Base-by-base conservation (phyloP, 2,888 invertebrate genomes). In the Drosophila melanosoma region DNA sequence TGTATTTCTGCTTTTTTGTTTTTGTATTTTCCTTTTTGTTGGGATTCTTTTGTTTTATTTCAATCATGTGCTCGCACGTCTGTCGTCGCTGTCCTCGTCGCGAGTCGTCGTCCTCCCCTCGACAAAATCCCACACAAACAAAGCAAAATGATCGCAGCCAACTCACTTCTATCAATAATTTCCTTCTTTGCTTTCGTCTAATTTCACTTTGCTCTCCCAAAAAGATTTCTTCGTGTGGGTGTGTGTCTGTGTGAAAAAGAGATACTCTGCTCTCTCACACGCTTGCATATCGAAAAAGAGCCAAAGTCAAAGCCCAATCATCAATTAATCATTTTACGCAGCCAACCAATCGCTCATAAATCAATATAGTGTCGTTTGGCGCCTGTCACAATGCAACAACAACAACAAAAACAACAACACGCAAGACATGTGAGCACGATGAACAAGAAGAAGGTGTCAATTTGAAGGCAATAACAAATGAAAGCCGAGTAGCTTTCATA, bases 121-220 rank as follows among this genome's bases (percentile, higher is more conserved):
- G 12, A 15, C 58, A 74, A 53, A 40, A 33, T 20, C 20, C 5
- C 7, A 4, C 45, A 23, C 8, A 7, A 12, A 11, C 15, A 7
- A 23, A 54, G 26, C 49, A 49, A 36, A 53, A 33, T 26, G 67
- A 81, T 74, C 68, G 42, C 60, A 57, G 74, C 82, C 89, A 79
- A 87, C 86, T 85, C 90, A 84, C 86, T 88, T 84, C 88, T 84
- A 89, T 84, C 84, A 89, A 89, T 76, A 82, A 87, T 73, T 69
- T 79, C 53, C 54, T 59, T 83, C 29, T 51, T 29, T 38, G 23
- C 58, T 54, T 74, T 69, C 15, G 20, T 72, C 45, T 52, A 48
- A 48, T 45, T 74, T 51, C 58, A 49, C 8, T 59, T 52, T 42
- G 26, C 48, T 45, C 57, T 68, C 53, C n/a, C 51, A 23, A 38